Evolutionary conservation across 2,888 invertebrate genomes (phyloP).

Genomic region (Lasius fuliginosus): DNA sequence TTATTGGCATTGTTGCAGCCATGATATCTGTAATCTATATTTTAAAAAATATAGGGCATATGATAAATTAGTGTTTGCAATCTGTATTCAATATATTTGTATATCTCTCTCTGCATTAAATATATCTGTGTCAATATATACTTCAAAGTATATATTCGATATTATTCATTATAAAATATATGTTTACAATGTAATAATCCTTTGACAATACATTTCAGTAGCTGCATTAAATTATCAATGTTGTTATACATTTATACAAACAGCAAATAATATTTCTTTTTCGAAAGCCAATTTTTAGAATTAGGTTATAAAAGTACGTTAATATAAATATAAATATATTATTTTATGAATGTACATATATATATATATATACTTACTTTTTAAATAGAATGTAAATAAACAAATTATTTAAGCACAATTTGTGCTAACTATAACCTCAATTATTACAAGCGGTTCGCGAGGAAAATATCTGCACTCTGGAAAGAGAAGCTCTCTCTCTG

Average conservation of each 20-base stretch:
- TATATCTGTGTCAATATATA: background rate
- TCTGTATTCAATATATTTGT: background rate
- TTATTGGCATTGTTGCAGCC: conserved; percentile 97
- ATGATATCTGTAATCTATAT: conserved; percentile 83
- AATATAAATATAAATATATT: background rate
- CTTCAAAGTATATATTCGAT: background rate
- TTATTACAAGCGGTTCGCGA: background rate
- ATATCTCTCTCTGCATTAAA: background rate
- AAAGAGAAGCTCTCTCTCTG: background rate
- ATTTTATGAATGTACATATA: background rate
- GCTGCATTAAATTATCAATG: background rate
- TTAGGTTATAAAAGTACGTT: background rate
- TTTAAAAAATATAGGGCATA: conserved; percentile 14
- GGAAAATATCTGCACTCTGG: background rate
- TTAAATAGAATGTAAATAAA: conserved; percentile 8
- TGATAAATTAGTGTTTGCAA: background rate
- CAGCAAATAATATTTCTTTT: background rate
- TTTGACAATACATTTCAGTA: background rate
- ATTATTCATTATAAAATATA: background rate
- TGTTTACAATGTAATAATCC: background rate
- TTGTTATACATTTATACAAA: background rate
- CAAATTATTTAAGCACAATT: background rate
- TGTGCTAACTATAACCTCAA: conserved; percentile 9
- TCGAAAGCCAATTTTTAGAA: background rate
- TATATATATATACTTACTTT: conserved; percentile 13